Evolutionary conservation across 2,888 invertebrate genomes (phyloP).

Genomic region (Idaea dimidiata): DNA sequence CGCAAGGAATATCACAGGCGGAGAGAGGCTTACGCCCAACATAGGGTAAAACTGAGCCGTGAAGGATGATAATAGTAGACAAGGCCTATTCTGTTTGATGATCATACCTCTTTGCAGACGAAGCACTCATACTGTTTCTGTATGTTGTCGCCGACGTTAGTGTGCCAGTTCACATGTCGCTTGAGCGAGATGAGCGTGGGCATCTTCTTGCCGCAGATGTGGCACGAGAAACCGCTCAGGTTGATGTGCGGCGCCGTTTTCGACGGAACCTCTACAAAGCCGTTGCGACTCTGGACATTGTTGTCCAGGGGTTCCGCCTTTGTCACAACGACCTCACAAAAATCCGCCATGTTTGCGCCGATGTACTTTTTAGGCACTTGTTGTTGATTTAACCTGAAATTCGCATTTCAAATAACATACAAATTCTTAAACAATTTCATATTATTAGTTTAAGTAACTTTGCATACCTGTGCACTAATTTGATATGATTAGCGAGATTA

Average conservation of each 20-base stretch:
- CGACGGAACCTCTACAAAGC: conserved; percentile 63
- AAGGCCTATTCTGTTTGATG: neutral
- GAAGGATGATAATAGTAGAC: no score
- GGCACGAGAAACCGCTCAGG: conserved; percentile 66
- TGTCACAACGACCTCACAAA: conserved; percentile 80
- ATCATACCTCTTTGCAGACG: conserved; percentile 69
- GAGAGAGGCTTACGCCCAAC: neutral
- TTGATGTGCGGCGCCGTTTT: conserved; percentile 39
- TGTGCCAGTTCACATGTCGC: conserved; percentile 73
- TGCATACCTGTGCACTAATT: conserved; percentile 58
- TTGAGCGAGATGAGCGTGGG: conserved; percentile 67
- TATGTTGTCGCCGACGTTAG: conserved; percentile 61
- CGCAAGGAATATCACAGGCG: no score
- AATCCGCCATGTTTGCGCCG: conserved; percentile 64
- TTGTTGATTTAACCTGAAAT: conserved; percentile 41
- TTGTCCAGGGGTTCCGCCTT: conserved; percentile 76
- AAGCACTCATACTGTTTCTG: conserved; percentile 65
- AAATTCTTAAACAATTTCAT: neutral
- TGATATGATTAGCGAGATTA: conserved; percentile 65
- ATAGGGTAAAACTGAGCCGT: no score
- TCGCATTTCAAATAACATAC: conserved; percentile 23
- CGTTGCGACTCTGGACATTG: conserved; percentile 73
- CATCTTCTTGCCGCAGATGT: conserved; percentile 70
- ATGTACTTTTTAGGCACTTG: conserved; percentile 33
- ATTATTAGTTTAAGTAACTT: no score